Evolutionary conservation across 2,113 vertebrate genomes (phyloP).

Genomic region (Poeciliopsis turrubarensis): DNA sequence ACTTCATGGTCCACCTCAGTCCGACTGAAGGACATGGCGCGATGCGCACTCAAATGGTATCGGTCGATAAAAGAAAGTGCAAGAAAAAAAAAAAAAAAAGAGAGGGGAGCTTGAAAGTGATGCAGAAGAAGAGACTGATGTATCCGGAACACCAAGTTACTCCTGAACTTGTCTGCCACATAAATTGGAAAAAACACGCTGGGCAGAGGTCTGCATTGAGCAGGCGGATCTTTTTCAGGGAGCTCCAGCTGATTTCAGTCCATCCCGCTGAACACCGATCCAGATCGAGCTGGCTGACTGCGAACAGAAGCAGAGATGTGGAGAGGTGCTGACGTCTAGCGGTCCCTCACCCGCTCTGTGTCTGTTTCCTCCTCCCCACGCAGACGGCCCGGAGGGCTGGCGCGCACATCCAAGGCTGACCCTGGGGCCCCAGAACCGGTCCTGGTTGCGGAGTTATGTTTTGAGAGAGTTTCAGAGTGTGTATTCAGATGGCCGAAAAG

Average conservation of each 20-base stretch:
- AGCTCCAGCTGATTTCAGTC: background rate
- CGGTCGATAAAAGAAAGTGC: conserved; percentile 12
- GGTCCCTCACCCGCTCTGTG: conserved; percentile 51
- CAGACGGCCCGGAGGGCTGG: conserved; percentile 21
- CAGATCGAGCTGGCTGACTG: conserved; percentile 18
- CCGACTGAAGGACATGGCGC: conserved; percentile 67
- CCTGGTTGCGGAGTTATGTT: conserved; percentile 17
- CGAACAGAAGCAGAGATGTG: conserved; percentile 31
- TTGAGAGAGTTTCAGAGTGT: conserved; percentile 29
- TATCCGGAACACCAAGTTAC: background rate
- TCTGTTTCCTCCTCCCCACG: conserved; percentile 66
- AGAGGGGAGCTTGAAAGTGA: background rate
- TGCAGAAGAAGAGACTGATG: background rate
- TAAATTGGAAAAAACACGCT: background rate
- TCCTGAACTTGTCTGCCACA: conserved; percentile 4
- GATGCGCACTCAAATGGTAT: conserved; percentile 44
- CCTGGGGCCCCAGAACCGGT: conserved; percentile 9
- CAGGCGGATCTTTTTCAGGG: background rate
- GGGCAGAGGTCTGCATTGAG: background rate
- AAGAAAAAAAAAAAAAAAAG: background rate
- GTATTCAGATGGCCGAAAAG: conserved; percentile 17
- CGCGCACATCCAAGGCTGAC: conserved; percentile 17
- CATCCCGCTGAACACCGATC: conserved; percentile 32
- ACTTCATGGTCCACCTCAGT: conserved; percentile 76
- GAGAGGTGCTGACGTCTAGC: conserved; percentile 59